phyloP scores from a whole-genome alignment of 2,113 vertebrate species.

The Rallus limicola region DNA sequence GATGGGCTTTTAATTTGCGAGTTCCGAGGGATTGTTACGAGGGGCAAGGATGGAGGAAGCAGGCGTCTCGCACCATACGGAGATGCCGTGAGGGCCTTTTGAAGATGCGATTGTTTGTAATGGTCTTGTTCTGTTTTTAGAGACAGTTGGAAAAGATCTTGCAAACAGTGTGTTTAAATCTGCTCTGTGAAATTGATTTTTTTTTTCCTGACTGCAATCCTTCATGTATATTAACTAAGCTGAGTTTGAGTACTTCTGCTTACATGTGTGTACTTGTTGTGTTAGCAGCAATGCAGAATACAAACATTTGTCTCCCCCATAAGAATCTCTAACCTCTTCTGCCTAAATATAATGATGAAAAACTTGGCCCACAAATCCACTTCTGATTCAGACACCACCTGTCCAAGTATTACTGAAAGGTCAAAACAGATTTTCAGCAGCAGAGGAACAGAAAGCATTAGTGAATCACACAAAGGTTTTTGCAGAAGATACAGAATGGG shows the following conservation, averaged over 20 bases:
- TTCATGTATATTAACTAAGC: neutral
- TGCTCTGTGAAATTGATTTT: neutral
- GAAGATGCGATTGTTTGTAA: conserved; percentile 15
- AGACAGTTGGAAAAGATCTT: neutral
- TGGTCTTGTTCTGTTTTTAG: neutral
- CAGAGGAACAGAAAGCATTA: neutral
- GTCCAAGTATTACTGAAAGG: conserved; percentile 27
- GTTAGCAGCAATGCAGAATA: neutral
- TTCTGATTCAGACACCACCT: conserved; percentile 34
- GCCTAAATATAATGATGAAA: neutral
- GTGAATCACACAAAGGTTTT: neutral
- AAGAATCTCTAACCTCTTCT: neutral
- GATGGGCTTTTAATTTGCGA: conserved; percentile 13
- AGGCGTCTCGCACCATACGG: neutral
- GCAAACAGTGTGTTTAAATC: neutral
- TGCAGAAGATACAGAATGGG: neutral
- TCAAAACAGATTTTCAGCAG: neutral
- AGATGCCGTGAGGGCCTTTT: neutral
- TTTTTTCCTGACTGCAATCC: neutral
- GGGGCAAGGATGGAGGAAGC: conserved; percentile 28
- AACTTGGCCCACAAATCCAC: conserved; percentile 10
- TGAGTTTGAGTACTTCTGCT: neutral
- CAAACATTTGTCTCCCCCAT: neutral
- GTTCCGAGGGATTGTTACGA: conserved; percentile 25
- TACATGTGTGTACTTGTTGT: neutral